Evolutionary conservation across 2,888 invertebrate species (phyloP), one percentile per base, ranked within the genome.

Genomic region (Ametastegia equiseti): DNA sequence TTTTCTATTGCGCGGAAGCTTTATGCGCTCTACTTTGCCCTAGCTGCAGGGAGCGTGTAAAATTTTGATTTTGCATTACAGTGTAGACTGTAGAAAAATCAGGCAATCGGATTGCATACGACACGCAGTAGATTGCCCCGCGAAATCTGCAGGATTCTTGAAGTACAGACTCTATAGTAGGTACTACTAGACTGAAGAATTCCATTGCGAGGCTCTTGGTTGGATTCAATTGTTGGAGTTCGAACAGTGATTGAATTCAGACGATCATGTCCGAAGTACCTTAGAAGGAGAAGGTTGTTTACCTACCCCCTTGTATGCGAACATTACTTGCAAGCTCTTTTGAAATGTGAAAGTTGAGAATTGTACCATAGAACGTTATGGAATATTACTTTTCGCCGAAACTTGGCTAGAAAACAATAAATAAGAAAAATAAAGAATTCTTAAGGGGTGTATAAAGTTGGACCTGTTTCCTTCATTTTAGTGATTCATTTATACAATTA

Each of bases 401-500:
- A 67, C 1, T 23, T 67, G 19, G 23, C 39, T 13, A 11, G 11
- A 11, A 36, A 67, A 67, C 19, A 67, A 36, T 67, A 9, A 67
- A 39, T 39, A 39, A 39, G n/a, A n/a, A 19, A 19, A 42, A 13
- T 36, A 42, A 36, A 7, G 39, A 67, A 67, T 67, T 67, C 39
- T 39, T 2, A 67, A 36, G 6, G 39, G 9, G 19, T 9, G 5
- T 67, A 39, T 39, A 19, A 65, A 65, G 19, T 65, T 3, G 19
- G 33, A 39, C 13, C 13, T 5, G 19, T 39, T 23, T 67, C 11
- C 39, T 19, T 23, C 19, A 23, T 23, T n/a, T 23, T 3, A 19
- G 39, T 39, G 13, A 39, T 67, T 67, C 67, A 67, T 67, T 67
- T 67, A 60, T 60, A 60, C 60, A 60, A 39, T 67, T 67, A 23